Evolutionary conservation across 2,888 invertebrate species (phyloP), one percentile per base, ranked within the genome.

Genomic region (Drosophila parthenogenetica): DNA sequence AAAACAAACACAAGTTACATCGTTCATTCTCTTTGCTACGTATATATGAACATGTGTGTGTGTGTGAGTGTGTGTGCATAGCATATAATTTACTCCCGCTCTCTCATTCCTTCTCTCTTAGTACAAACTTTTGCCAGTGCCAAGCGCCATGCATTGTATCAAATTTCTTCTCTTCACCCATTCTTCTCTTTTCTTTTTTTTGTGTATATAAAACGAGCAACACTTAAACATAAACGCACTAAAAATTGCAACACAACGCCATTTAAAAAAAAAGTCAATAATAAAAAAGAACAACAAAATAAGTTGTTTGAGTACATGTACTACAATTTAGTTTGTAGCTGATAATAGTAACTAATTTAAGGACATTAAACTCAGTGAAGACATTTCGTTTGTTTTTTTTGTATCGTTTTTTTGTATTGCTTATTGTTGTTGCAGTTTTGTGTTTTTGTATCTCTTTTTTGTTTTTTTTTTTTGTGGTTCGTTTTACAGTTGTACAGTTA

Each of bases 321-420:
- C 48, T 49, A 53, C 57, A 50, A 54, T 70, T n/a, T 53, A 61
- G 43, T 61, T 65, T 67, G 48, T 66, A 62, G 54, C 66, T 74
- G 58, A 39, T 60, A 74, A 63, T 67, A 60, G 62, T 63, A 58
- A 50, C 67, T 74, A 82, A 73, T 80, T 68, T 49, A 72, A 57
- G 42, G 48, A 72, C 65, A 75, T 74, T 71, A 75, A 75, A 69
- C 67, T 77, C 64, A 77, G 77, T 81, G 72, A 77, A 82, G 69
- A 82, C 69, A 74, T 61, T 68, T 77, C 59, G 65, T 72, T 70
- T 65, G 60, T 48, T 67, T 19, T 29, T 49, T 25, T 57, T 58
- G 49, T 62, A 39, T 67, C 51, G 19, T 64, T 53, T 71, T 80
- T 65, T 68, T 78, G 68, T 73, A 79, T 81, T 77, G 81, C 71